These are phyloP conservation scores for Auanema freiburgensis DNA, from an alignment of 2,888 invertebrate genomes.

Conservation along the genomic window DNA sequence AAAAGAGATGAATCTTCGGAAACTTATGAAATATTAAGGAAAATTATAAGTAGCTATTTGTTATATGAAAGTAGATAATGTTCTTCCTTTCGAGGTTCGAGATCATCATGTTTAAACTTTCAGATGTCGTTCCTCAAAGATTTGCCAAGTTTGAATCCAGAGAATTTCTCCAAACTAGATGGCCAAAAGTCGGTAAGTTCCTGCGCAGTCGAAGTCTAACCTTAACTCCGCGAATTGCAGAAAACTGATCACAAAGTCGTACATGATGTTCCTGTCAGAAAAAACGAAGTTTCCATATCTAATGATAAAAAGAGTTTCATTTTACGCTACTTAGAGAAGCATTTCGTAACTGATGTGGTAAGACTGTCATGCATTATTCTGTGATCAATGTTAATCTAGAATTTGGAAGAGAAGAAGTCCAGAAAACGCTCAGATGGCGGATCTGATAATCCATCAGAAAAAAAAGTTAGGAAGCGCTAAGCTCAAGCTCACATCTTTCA, in stretches of 20 bases:
- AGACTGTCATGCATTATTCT: too few species aligned
- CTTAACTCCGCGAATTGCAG: background rate
- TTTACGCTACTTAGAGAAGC: conserved; percentile 1
- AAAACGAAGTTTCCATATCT: background rate
- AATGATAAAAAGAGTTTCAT: background rate
- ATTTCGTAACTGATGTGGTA: background rate
- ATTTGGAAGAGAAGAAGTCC: too few species aligned
- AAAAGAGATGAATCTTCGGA: conserved; percentile 4
- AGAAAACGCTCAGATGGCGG: too few species aligned
- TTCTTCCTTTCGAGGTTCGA: conserved; percentile 2
- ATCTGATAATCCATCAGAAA: too few species aligned
- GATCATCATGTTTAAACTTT: background rate
- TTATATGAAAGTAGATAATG: conserved; percentile 1
- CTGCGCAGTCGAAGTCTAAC: too few species aligned
- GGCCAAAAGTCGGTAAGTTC: background rate
- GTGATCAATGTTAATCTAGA: too few species aligned
- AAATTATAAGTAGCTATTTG: background rate
- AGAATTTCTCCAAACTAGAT: background rate
- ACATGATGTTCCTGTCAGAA: background rate
- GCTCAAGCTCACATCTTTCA: too few species aligned
- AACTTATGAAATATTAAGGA: conserved; percentile 3
- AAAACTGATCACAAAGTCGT: background rate
- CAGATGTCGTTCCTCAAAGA: conserved; percentile 2
- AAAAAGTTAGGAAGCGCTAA: too few species aligned
- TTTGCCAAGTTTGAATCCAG: background rate